Conservation (phyloP, 1,140 invertebrate species). For the Lepidostoma basale region DNA sequence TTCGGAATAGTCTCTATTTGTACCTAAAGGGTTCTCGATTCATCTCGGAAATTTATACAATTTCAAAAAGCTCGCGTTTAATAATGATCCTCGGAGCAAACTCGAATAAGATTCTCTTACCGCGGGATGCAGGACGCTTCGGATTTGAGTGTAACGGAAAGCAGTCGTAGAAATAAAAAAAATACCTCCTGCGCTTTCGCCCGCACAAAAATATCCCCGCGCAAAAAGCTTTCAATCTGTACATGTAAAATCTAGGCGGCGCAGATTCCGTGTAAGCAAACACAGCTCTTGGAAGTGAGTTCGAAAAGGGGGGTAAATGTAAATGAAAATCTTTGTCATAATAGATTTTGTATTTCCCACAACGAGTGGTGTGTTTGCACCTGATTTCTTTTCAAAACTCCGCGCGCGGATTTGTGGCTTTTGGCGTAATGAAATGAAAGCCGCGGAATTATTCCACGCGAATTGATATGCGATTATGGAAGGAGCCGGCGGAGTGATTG, state of each 20-base stretch:
- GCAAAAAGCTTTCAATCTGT: constrained; percentile 44
- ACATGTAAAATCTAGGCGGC: constrained; percentile 33
- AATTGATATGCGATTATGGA: constrained; percentile 30
- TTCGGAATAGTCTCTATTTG: constrained; percentile 27
- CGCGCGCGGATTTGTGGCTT: constrained; percentile 29
- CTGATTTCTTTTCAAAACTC: constrained; percentile 39
- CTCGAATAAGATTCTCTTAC: constrained; percentile 15
- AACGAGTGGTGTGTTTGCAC: constrained; percentile 39
- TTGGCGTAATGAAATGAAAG: constrained; percentile 37
- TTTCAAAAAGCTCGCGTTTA: constrained; percentile 14
- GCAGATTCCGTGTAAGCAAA: constrained; percentile 38
- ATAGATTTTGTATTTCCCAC: constrained; percentile 31
- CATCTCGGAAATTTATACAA: constrained; percentile 24
- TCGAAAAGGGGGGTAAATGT: constrained; percentile 40
- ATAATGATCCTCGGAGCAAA: constrained; percentile 1
- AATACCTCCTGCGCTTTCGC: constrained; percentile 21
- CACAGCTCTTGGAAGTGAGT: constrained; percentile 36
- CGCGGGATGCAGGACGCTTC: background rate
- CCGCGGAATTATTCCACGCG: constrained; percentile 26
- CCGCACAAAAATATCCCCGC: constrained; percentile 40
- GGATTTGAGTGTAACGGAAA: constrained; percentile 3
- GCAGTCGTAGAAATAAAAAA: constrained; percentile 29
- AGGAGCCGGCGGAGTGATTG: constrained; percentile 19
- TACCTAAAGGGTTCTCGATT: constrained; percentile 5
- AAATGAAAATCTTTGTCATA: constrained; percentile 46